Evolutionary conservation across 2,797 vertebrate species (phyloP), one percentile per base, ranked within the genome.

Genomic region (Borostomias antarcticus): DNA sequence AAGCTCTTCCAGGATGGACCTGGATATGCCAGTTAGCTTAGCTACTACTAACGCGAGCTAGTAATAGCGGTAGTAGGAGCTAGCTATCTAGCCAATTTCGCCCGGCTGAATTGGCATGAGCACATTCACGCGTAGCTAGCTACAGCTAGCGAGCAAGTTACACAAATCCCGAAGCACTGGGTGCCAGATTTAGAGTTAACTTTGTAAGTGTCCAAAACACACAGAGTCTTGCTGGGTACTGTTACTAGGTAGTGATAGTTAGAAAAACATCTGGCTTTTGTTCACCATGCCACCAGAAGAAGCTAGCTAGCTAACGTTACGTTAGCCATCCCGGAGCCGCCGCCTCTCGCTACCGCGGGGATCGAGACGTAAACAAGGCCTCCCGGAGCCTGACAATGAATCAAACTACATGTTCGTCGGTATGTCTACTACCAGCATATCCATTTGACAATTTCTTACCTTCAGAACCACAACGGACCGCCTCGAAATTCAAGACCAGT

Each of bases 361-460:
- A 83, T 79, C 70, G 75, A 69, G 69, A 88, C 90, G 92, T 94
- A 93, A 94, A 94, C 93, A 94, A 92, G 92, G 95, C 93, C 94
- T 62, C 68, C 62, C 48, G 65, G 65, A 57, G 66, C 73, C 61
- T 64, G 5, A 47, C 17, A 72, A 58, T 62, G 58, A 78, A 77
- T 68, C 26, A 1, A 32, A 33, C 54, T 19, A 72, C 73, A 64
- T 35, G 47, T 37, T 33, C 58, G 23, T 32, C 47, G 25, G 5
- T 10, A 56, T 23, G 6, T 17, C 50, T 0, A 29, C 62, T 30
- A 8, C 10, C 10, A 1, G 17, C 28, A 3, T 26, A n/a, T 4
- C 8, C 1, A 57, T 54, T 5, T 23, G 17, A 63, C 2, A 30
- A 33, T 32, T 6, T 74, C 86, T 93, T 84, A 93, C 93, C 91